phyloP scores from a whole-genome alignment of 2,113 vertebrate species.

The Myocastor coypus region DNA sequence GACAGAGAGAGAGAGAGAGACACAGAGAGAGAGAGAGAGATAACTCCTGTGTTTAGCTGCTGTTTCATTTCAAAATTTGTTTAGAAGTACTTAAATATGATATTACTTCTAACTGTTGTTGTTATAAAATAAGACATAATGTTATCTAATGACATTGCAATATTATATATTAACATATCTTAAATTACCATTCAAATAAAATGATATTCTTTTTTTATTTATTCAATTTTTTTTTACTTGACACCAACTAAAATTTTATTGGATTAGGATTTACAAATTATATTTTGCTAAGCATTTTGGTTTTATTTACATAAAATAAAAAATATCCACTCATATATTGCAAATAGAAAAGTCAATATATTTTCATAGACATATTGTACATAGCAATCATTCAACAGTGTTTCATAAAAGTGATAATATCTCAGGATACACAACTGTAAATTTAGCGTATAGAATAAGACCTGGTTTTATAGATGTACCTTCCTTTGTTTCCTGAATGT shows the following conservation, averaged over 20 bases:
- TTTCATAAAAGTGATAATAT: not conserved
- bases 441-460: constrained; percentile 48
- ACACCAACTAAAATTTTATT: not conserved
- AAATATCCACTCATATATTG: not conserved
- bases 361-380: not conserved
- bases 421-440: not conserved
- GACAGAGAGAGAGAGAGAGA: too few species aligned
- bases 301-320: not conserved
- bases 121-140: not conserved
- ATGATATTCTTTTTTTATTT: not conserved
- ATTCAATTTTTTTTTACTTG: not conserved
- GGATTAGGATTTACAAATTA: too few species aligned
- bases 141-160: not conserved
- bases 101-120: not conserved
- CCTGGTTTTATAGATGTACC: not conserved
- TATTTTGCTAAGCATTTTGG: not conserved
- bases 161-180: not conserved
- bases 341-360: not conserved
- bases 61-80: not conserved
- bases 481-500: constrained; percentile 29
- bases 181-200: not conserved
- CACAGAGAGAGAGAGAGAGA: not conserved
- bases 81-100: not conserved
- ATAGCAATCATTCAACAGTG: not conserved
- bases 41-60: not conserved